A percentile compares a stretch with the other conserved stretches of the same genome.
These are phyloP conservation scores for Dolichallabes microphthalmus DNA, from an alignment of 2,113 vertebrate genomes.

Conservation along the genomic window DNA sequence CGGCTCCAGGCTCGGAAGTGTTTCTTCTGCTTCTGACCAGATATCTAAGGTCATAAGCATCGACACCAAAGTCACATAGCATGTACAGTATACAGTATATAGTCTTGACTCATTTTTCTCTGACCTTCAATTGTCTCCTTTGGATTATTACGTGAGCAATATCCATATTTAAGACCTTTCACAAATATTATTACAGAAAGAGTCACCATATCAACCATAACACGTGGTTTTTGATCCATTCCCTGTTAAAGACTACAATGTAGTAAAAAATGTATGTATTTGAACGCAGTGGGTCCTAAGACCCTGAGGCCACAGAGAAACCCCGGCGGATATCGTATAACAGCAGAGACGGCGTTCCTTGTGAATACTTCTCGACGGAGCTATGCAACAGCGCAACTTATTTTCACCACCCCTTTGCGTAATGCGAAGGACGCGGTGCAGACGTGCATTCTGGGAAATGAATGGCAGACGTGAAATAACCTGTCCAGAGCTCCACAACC, in stretches of 20 bases:
- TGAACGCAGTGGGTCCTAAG: neutral
- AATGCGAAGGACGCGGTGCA: constrained; percentile 12
- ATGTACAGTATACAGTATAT: neutral
- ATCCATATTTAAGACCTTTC: neutral
- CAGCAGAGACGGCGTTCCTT: neutral
- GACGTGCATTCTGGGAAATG: constrained; percentile 30
- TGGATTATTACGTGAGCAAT: neutral
- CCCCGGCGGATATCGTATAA: neutral
- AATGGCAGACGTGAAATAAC: constrained; percentile 46
- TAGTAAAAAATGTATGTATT: too few relatives aligned
- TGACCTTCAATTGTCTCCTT: neutral
- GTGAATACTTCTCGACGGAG: constrained; percentile 4
- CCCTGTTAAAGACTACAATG: neutral
- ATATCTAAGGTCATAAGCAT: constrained; percentile 46
- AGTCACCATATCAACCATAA: neutral
- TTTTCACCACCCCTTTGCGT: constrained; percentile 22
- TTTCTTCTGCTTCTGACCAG: constrained; percentile 48
- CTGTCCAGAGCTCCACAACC: constrained; percentile 44
- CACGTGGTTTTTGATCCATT: too few relatives aligned
- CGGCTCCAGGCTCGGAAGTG: constrained; percentile 47
- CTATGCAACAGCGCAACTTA: constrained; percentile 2
- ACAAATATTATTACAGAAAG: neutral
- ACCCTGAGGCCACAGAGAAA: neutral
- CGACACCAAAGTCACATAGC: neutral
- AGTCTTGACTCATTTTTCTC: neutral